Evolutionary conservation across 2,113 vertebrate species (phyloP).

Genomic region (Chionomys nivalis): DNA sequence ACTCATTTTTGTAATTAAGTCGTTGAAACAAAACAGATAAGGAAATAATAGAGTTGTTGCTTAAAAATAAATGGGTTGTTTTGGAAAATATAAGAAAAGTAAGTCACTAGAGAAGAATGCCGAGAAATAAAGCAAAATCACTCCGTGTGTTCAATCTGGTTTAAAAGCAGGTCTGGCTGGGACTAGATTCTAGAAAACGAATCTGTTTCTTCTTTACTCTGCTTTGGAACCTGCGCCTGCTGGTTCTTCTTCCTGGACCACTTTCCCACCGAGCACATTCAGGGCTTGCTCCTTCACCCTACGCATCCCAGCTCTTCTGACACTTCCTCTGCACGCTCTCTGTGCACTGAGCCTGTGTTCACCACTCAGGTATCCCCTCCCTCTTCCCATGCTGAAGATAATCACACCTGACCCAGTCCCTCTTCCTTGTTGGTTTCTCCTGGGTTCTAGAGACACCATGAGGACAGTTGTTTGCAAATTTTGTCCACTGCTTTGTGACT

Average conservation of each 20-base stretch:
- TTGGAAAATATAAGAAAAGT: conserved; percentile 16
- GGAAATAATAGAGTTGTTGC: neutral
- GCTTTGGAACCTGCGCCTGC: neutral
- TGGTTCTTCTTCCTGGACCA: neutral
- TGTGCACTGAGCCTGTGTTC: neutral
- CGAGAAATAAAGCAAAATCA: neutral
- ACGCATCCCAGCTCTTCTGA: neutral
- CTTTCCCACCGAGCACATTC: neutral
- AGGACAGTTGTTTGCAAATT: neutral
- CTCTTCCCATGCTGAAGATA: neutral
- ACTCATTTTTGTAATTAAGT: conserved; percentile 22
- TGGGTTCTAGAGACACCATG: neutral
- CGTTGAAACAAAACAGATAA: conserved; percentile 35
- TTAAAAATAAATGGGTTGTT: conserved; percentile 24
- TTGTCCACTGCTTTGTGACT: neutral
- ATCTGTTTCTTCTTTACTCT: neutral
- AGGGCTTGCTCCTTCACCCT: neutral
- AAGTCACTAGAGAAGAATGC: neutral
- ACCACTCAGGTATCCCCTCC: neutral
- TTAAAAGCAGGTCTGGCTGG: neutral
- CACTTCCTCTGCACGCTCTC: neutral
- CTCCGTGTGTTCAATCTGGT: neutral
- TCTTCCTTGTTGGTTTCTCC: neutral
- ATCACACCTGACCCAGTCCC: neutral
- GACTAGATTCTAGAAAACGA: neutral